phyloP scores from a whole-genome alignment of 2,888 invertebrate genomes.

The Euzophera pinguis region DNA sequence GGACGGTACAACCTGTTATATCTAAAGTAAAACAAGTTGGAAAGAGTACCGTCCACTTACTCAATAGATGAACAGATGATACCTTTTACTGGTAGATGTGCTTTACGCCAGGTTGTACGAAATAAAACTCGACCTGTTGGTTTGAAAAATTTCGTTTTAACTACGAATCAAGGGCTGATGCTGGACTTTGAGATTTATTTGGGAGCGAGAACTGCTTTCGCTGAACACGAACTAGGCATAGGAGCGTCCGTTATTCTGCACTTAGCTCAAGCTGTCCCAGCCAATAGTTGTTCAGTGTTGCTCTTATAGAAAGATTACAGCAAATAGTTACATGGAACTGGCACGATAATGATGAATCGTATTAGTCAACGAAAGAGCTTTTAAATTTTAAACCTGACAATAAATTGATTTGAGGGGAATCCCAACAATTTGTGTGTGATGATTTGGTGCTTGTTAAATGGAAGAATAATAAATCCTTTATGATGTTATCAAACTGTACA shows the following conservation, averaged over 20 bases:
- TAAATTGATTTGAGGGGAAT: neutral
- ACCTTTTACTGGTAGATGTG: slow-evolving; percentile 21
- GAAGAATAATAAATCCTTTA: too few species aligned
- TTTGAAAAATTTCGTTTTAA: slow-evolving; percentile 23
- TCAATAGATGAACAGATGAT: too few species aligned
- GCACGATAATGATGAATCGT: neutral
- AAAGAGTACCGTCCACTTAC: slow-evolving; percentile 17
- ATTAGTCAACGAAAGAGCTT: neutral
- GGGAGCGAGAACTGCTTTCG: neutral
- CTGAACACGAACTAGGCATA: neutral
- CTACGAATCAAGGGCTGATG: slow-evolving; percentile 18
- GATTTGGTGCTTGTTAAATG: neutral
- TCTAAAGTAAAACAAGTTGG: neutral
- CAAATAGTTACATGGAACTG: neutral
- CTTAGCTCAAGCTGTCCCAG: neutral
- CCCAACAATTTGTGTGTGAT: neutral
- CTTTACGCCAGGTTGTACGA: slow-evolving; percentile 20
- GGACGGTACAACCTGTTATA: neutral
- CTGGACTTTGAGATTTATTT: neutral
- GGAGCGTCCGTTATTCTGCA: neutral
- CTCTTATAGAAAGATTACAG: too few species aligned
- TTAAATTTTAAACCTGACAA: neutral
- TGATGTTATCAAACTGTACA: neutral
- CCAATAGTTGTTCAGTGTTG: too few species aligned
- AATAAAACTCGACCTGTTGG: slow-evolving; percentile 25